Conservation (phyloP, 2,113 vertebrate species). For the Dascyllus trimaculatus region DNA sequence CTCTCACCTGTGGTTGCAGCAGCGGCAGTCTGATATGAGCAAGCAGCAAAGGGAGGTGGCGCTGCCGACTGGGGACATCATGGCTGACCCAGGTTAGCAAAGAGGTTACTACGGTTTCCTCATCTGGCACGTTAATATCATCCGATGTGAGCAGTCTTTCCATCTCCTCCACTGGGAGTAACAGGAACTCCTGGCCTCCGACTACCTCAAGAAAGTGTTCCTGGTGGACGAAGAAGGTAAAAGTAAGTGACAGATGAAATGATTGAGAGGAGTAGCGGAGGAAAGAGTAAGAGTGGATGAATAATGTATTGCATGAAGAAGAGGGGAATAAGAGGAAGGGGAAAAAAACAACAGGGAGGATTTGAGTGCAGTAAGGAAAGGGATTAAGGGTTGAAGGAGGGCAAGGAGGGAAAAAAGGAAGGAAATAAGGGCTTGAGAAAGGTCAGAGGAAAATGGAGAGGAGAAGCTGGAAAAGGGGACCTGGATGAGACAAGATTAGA, state of each 20-base stretch:
- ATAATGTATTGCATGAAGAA: conserved; percentile 37
- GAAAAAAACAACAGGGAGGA: conserved; percentile 14
- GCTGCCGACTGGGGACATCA: conserved; percentile 87
- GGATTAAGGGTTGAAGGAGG: conserved; percentile 8
- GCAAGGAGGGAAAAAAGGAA: conserved; percentile 14
- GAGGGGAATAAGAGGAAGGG: conserved; percentile 2
- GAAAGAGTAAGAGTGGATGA: conserved; percentile 17
- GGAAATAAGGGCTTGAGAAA: conserved; percentile 54
- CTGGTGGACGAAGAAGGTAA: conserved; percentile 72
- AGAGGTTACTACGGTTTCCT: conserved; percentile 95
- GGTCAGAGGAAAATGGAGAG: conserved; percentile 33
- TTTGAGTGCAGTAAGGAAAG: conserved; percentile 10
- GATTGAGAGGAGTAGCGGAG: not conserved
- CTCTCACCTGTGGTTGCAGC: conserved; percentile 93
- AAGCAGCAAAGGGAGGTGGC: conserved; percentile 90
- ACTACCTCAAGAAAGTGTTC: conserved; percentile 98
- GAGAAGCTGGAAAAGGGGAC: conserved; percentile 23
- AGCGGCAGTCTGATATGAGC: conserved; percentile 94
- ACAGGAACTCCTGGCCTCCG: conserved; percentile 95
- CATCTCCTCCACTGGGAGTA: conserved; percentile 93
- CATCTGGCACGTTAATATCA: conserved; percentile 96
- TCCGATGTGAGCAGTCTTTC: conserved; percentile 94
- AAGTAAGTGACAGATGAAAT: conserved; percentile 7
- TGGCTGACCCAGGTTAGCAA: conserved; percentile 94
- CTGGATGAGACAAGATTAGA: conserved; percentile 14